Evolutionary conservation across 2,888 invertebrate genomes (phyloP).

Genomic region (Clivina fossor): DNA sequence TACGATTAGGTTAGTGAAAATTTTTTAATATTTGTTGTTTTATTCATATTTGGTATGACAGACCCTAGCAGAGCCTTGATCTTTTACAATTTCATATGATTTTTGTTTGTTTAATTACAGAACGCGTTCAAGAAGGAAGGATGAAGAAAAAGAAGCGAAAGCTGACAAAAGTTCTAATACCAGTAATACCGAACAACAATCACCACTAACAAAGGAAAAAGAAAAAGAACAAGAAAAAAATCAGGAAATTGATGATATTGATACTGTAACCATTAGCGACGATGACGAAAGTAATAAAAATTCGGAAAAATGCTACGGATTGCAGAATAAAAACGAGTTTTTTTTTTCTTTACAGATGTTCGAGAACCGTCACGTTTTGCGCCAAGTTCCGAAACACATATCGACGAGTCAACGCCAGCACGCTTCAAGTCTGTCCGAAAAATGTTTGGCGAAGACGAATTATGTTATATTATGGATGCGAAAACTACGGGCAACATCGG

Average conservation of each 20-base stretch:
- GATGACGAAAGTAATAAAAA: conserved; percentile 57
- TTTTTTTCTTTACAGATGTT: conserved; percentile 42
- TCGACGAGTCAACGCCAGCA: conserved; percentile 50
- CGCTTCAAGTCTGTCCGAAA: conserved; percentile 70
- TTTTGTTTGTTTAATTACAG: too few species aligned
- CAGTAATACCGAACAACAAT: conserved; percentile 4
- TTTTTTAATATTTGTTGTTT: neutral
- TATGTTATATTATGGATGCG: conserved; percentile 95
- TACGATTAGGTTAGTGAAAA: too few species aligned
- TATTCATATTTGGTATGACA: too few species aligned
- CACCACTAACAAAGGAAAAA: conserved; percentile 1
- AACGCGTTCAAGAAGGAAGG: too few species aligned
- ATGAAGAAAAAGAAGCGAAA: too few species aligned
- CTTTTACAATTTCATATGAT: too few species aligned
- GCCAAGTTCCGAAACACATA: conserved; percentile 63
- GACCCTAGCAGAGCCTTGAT: too few species aligned
- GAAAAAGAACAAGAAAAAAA: conserved; percentile 40
- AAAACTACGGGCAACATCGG: conserved; percentile 96
- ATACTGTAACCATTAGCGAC: conserved; percentile 63
- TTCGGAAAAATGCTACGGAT: neutral
- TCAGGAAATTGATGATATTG: conserved; percentile 46
- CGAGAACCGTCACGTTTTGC: conserved; percentile 75
- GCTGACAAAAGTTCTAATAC: neutral
- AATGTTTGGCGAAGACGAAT: conserved; percentile 76
- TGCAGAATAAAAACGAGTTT: conserved; percentile 47